phyloP scores from a whole-genome alignment of 2,113 vertebrate genomes.

The Pantherophis guttatus region DNA sequence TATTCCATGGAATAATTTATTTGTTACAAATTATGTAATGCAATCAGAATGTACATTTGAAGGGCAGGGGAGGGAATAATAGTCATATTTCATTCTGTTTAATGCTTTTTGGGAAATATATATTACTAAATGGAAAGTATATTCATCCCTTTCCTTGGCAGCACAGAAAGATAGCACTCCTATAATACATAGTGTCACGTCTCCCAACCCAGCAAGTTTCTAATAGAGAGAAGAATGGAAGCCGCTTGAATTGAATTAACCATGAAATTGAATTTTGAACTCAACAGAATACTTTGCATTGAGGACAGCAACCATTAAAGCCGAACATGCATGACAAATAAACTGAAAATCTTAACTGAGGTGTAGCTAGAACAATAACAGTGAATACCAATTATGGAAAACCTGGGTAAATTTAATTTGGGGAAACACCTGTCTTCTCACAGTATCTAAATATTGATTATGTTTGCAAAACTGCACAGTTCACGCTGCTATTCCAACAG shows the following conservation, averaged over 20 bases:
- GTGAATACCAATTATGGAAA: constrained; percentile 19
- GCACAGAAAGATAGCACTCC: constrained; percentile 2
- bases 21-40: background rate
- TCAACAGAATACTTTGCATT: constrained; percentile 27
- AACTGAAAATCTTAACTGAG: constrained; percentile 11
- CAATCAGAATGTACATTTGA: background rate
- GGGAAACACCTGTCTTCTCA: background rate
- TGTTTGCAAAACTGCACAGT: background rate
- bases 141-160: background rate
- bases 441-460: constrained; percentile 2
- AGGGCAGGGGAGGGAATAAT: background rate
- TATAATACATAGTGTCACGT: constrained; percentile 16
- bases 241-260: constrained; percentile 23
- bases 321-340: constrained; percentile 37
- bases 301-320: constrained; percentile 22
- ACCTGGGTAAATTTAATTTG: background rate
- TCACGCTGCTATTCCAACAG: background rate
- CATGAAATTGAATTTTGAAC: constrained; percentile 34
- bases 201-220: constrained; percentile 5
- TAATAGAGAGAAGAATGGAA: background rate
- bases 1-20: background rate
- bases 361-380: constrained; percentile 11
- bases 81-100: background rate
- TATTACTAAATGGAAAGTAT: background rate
- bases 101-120: background rate